phyloP scores from a whole-genome alignment of 1,140 invertebrate genomes.

The Steinernema khuongi region DNA sequence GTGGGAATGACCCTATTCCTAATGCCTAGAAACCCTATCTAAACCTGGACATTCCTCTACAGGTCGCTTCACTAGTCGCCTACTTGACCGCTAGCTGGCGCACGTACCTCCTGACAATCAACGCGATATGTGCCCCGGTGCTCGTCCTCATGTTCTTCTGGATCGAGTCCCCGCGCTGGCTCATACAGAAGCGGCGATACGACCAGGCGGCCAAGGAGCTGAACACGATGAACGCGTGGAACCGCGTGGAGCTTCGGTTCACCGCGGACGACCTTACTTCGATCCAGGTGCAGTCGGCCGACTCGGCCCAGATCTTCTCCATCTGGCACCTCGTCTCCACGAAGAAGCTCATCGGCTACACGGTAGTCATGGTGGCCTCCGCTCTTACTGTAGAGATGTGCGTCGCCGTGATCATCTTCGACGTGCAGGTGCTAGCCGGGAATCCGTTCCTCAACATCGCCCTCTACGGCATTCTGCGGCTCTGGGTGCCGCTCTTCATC shows the following conservation, averaged over 20 bases:
- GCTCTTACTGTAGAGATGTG: conserved; percentile 44
- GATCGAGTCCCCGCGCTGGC: conserved; percentile 46
- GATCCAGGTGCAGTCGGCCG: conserved; percentile 33
- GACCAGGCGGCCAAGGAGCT: conserved; percentile 37
- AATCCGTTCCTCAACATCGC: conserved; percentile 46
- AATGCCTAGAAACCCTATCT: conserved; percentile 1
- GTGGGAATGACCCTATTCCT: too few species aligned
- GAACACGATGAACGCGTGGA: conserved; percentile 39
- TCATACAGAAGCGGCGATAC: conserved; percentile 43
- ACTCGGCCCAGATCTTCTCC: conserved; percentile 37
- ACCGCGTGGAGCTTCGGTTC: conserved; percentile 28
- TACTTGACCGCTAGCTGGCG: conserved; percentile 41
- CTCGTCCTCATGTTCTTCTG: conserved; percentile 47
- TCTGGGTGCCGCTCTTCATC: conserved; percentile 44
- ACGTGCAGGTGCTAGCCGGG: conserved; percentile 42
- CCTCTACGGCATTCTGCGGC: conserved; percentile 36
- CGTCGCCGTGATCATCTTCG: conserved; percentile 44
- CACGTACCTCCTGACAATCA: conserved; percentile 33
- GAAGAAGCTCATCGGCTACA: conserved; percentile 38
- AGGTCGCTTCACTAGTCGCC: conserved; percentile 37
- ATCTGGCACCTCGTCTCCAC: conserved; percentile 37
- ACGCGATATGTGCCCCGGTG: conserved; percentile 40
- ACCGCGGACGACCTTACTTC: conserved; percentile 27
- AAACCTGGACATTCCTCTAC: conserved; percentile 26
- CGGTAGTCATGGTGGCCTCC: conserved; percentile 44